Evolutionary conservation across 2,888 invertebrate species (phyloP).

Genomic region (Troides helena): DNA sequence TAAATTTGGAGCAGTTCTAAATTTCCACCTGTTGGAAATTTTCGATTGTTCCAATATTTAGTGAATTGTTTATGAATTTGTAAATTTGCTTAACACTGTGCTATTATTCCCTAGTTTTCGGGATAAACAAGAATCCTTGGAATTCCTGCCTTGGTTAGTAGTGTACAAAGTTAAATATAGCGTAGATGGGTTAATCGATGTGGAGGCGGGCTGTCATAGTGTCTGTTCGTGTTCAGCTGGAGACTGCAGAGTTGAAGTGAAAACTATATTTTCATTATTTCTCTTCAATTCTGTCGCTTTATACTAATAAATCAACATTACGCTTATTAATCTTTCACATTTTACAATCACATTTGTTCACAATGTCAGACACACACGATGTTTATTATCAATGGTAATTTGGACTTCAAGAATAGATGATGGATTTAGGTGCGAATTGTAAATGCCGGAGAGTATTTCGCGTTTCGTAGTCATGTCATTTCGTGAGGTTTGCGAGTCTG

Average conservation of each 20-base stretch:
- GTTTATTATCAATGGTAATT: conserved; percentile 58
- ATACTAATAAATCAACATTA: conserved; percentile 39
- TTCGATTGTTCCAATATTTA: conserved; percentile 22
- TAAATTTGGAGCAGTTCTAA: conserved; percentile 21
- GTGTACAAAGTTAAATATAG: conserved; percentile 66
- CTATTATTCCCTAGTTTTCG: conserved; percentile 85
- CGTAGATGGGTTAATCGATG: conserved; percentile 49
- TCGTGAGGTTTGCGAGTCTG: conserved; percentile 25
- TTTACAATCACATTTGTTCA: conserved; percentile 52
- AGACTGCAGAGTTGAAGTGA: conserved; percentile 37
- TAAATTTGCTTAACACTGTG: conserved; percentile 54
- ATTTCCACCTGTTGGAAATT: conserved; percentile 1
- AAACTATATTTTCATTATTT: conserved; percentile 38
- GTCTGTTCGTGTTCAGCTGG: conserved; percentile 34
- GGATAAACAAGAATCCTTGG: conserved; percentile 89
- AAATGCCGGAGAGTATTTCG: conserved; percentile 60
- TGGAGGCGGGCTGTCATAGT: conserved; percentile 31
- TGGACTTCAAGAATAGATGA: conserved; percentile 80
- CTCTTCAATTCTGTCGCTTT: conserved; percentile 27
- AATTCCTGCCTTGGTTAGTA: conserved; percentile 91
- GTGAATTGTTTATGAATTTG: conserved; percentile 19
- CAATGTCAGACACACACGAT: conserved; percentile 47
- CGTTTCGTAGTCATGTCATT: conserved; percentile 45
- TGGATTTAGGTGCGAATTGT: conserved; percentile 73
- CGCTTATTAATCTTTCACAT: conserved; percentile 72